These are phyloP conservation scores for Camptogramma bilineatum DNA, from an alignment of 2,888 invertebrate species.

Conservation along the genomic window DNA sequence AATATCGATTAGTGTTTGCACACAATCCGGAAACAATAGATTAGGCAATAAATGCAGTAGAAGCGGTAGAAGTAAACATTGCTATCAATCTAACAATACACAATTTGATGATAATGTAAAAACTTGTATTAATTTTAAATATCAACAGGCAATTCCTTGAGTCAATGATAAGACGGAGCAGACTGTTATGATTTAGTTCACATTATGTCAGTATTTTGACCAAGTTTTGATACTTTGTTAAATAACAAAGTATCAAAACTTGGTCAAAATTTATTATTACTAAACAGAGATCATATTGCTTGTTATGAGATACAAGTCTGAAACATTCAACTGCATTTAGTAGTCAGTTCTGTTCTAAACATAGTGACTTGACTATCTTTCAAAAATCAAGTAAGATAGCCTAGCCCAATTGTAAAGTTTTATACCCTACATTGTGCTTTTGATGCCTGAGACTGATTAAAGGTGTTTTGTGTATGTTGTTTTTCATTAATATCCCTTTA, in stretches of 20 bases:
- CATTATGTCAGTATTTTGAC: conserved; percentile 28
- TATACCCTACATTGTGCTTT: neutral
- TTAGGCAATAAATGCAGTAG: conserved; percentile 1
- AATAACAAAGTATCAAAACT: too few species aligned
- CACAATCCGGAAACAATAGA: neutral
- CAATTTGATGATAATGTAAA: conserved; percentile 1
- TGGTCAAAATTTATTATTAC: conserved; percentile 38
- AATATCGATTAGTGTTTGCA: neutral
- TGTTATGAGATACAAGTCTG: conserved; percentile 37
- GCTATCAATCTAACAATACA: conserved; percentile 2
- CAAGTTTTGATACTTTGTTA: conserved; percentile 36
- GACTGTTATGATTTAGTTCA: conserved; percentile 25
- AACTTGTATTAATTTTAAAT: neutral
- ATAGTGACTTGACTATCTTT: conserved; percentile 8
- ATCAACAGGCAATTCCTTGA: conserved; percentile 2
- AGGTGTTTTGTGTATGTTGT: too few species aligned
- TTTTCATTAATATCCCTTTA: too few species aligned
- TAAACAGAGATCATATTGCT: conserved; percentile 36
- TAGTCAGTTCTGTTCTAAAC: conserved; percentile 1
- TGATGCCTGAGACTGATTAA: neutral
- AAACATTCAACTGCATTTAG: conserved; percentile 22
- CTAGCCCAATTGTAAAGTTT: neutral
- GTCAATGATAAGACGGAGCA: neutral
- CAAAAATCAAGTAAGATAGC: conserved; percentile 7
- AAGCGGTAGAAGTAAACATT: conserved; percentile 3